Evolutionary conservation across 2,888 invertebrate genomes (phyloP).

Genomic region (Erebia palarica): DNA sequence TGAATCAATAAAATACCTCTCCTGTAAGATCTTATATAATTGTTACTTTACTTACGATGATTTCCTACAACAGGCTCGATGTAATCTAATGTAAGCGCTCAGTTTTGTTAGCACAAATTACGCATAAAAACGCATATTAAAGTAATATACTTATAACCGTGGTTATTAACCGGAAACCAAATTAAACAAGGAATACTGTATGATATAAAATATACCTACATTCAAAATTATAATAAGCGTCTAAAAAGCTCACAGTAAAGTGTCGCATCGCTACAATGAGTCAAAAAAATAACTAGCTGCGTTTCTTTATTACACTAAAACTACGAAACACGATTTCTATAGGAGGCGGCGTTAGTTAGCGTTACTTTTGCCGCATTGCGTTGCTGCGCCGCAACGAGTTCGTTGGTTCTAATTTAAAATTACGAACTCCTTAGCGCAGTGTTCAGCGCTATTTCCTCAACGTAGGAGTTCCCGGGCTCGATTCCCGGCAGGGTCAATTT

Average conservation of each 20-base stretch:
- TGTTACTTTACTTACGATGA: no score
- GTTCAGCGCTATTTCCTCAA: no score
- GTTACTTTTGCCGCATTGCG: conserved; percentile 19
- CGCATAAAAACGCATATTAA: not conserved
- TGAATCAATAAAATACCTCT: no score
- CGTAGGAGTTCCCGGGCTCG: no score
- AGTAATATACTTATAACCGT: not conserved
- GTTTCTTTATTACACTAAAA: conserved; percentile 6
- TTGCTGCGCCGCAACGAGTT: conserved; percentile 11
- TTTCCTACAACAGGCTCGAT: no score
- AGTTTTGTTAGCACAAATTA: not conserved
- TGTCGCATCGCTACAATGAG: not conserved
- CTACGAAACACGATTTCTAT: conserved; percentile 13
- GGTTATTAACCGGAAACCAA: not conserved
- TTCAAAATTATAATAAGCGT: not conserved
- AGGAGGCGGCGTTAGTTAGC: not conserved
- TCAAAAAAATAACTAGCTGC: not conserved
- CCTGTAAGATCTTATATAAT: no score
- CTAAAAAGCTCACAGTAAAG: not conserved
- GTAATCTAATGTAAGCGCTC: not conserved
- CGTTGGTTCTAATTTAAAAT: conserved; percentile 8
- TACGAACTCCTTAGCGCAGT: no score
- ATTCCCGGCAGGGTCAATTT: no score
- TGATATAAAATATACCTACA: no score
- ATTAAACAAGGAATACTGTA: not conserved